phyloP scores from a whole-genome alignment of 2,113 vertebrate genomes.

The Rhinichthys klamathensis region DNA sequence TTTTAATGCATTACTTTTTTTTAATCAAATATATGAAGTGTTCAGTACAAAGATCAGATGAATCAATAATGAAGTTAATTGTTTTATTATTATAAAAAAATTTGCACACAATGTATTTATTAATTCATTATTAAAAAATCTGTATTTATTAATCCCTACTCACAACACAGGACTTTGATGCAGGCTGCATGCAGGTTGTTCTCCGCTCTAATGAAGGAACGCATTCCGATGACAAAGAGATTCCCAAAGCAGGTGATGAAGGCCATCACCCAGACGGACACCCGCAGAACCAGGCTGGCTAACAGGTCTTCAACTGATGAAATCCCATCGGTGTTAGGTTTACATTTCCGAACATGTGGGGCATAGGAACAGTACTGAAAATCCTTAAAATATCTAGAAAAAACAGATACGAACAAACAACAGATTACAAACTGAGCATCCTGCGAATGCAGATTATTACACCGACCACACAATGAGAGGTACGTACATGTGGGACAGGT shows the following conservation, averaged over 20 bases:
- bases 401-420: neutral
- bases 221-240: slow-evolving; percentile 85
- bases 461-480: slow-evolving; percentile 6
- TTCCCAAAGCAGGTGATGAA: slow-evolving; percentile 86
- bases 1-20: too few species aligned
- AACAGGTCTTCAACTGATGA: slow-evolving; percentile 86
- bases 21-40: too few species aligned
- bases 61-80: neutral
- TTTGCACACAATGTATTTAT: neutral
- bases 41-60: neutral
- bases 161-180: slow-evolving; percentile 87
- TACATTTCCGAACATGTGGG: slow-evolving; percentile 81
- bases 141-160: slow-evolving; percentile 53
- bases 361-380: slow-evolving; percentile 86
- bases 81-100: too few species aligned
- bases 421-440: neutral
- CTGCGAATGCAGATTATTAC: neutral
- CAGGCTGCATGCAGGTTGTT: slow-evolving; percentile 81
- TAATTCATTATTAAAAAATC: neutral
- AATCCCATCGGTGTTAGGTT: slow-evolving; percentile 84
- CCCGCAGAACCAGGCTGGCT: slow-evolving; percentile 81
- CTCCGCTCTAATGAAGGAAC: slow-evolving; percentile 83
- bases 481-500: slow-evolving; percentile 81
- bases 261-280: slow-evolving; percentile 86
- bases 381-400: slow-evolving; percentile 83